Conservation (phyloP, 2,888 invertebrate species). For the Parnassius smintheus region DNA sequence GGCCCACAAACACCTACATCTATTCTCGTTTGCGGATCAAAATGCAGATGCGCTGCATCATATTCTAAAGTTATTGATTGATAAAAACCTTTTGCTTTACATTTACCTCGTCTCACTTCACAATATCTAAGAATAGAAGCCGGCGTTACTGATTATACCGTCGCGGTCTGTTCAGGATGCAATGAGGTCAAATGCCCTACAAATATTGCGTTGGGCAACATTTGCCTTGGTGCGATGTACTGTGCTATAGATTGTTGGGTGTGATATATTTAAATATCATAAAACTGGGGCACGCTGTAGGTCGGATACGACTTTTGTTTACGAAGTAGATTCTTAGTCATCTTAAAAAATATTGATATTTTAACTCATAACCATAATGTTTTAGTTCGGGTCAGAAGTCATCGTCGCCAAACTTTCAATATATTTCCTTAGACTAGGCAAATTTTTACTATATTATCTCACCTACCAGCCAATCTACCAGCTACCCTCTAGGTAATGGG, state of each 20-base stretch:
- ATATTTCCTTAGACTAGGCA: too few species aligned
- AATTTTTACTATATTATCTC: too few species aligned
- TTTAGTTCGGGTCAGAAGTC: too few species aligned
- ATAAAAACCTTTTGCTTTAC: too few species aligned
- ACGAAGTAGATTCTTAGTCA: neutral
- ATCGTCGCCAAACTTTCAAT: too few species aligned
- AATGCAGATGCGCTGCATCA: too few species aligned
- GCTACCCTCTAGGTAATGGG: too few species aligned
- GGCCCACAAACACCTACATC: too few species aligned
- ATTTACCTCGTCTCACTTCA: conserved; percentile 6
- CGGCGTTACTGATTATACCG: conserved; percentile 3
- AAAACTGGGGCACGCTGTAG: conserved; percentile 1
- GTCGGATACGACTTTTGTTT: neutral
- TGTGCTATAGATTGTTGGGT: conserved; percentile 10
- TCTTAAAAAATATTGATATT: neutral
- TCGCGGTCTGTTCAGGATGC: conserved; percentile 17
- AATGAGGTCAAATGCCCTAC: conserved; percentile 27
- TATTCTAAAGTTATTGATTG: too few species aligned
- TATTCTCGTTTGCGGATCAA: too few species aligned
- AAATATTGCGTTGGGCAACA: conserved; percentile 25
- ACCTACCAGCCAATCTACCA: too few species aligned
- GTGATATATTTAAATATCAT: conserved; percentile 12
- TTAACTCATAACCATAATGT: neutral
- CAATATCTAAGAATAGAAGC: conserved; percentile 22
- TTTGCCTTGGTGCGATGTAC: conserved; percentile 14